These are phyloP conservation scores for Neofelis nebulosa DNA, from an alignment of 2,113 vertebrate genomes.

Conservation along the genomic window DNA sequence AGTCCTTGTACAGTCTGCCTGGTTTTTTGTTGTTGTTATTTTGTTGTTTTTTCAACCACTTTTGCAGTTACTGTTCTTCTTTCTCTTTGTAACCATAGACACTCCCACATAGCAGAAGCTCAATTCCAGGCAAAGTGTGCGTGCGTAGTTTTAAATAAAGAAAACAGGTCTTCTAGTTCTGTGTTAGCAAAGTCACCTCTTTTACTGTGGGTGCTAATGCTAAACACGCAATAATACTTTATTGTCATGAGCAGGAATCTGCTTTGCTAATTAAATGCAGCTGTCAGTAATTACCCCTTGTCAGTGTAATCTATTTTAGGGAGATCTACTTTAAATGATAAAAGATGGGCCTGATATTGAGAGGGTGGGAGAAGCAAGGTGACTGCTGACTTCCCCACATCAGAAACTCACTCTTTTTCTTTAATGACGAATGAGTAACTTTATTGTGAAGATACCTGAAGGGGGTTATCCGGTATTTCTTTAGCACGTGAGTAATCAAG, in stretches of 20 bases:
- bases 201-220: conserved; percentile 53
- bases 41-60: background rate
- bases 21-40: no score
- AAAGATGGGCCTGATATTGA: conserved; percentile 67
- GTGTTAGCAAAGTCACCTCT: conserved; percentile 78
- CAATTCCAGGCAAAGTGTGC: background rate
- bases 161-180: conserved; percentile 48
- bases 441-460: background rate
- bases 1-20: conserved; percentile 50
- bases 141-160: conserved; percentile 49
- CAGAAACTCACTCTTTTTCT: conserved; percentile 15
- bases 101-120: conserved; percentile 47
- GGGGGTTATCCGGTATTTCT: conserved; percentile 6
- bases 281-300: conserved; percentile 80
- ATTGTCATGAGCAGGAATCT: conserved; percentile 77
- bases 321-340: conserved; percentile 76
- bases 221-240: conserved; percentile 79
- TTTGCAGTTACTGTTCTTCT: conserved; percentile 55
- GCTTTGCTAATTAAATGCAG: conserved; percentile 80
- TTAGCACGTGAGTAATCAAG: background rate
- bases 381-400: conserved; percentile 59
- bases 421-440: conserved; percentile 14
- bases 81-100: conserved; percentile 64
- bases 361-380: conserved; percentile 70
- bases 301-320: conserved; percentile 78